A percentile compares a stretch with the other conserved stretches of the same genome.
Evolutionary conservation across 1,140 invertebrate species (phyloP).

Genomic region (Drosophila rufa): DNA sequence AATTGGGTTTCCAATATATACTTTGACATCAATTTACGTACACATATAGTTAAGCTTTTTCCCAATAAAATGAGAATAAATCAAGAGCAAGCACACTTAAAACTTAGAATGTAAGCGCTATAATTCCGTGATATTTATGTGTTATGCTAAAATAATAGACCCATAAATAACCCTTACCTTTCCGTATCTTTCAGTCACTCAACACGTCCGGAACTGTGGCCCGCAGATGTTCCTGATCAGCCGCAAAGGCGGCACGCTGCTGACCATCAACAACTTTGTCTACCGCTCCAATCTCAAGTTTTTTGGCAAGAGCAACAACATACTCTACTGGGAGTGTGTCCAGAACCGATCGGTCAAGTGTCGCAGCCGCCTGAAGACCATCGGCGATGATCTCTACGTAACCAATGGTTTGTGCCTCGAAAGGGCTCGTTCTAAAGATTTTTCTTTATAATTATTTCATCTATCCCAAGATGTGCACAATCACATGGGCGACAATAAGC

Average conservation of each 20-base stretch:
- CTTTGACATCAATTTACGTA: slow-evolving; percentile 7
- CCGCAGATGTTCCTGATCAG: slow-evolving; percentile 81
- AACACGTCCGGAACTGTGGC: slow-evolving; percentile 77
- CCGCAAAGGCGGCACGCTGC: slow-evolving; percentile 78
- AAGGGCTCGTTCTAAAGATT: not conserved
- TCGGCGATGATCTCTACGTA: slow-evolving; percentile 83
- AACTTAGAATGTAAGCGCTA: slow-evolving; percentile 50
- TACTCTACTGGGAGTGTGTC: slow-evolving; percentile 84
- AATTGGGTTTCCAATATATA: slow-evolving; percentile 32
- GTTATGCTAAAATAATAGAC: not conserved
- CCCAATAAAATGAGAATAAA: slow-evolving; percentile 64
- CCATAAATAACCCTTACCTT: slow-evolving; percentile 3
- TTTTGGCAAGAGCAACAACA: slow-evolving; percentile 73
- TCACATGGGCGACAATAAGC: slow-evolving; percentile 69
- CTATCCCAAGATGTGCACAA: slow-evolving; percentile 75
- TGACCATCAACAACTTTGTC: slow-evolving; percentile 82
- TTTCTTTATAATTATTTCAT: not conserved
- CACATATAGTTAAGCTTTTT: slow-evolving; percentile 39
- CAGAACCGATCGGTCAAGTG: slow-evolving; percentile 83
- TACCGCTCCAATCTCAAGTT: slow-evolving; percentile 84
- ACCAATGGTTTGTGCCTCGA: slow-evolving; percentile 72
- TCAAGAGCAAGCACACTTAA: slow-evolving; percentile 21
- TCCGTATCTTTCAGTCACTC: slow-evolving; percentile 64
- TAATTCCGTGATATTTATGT: not conserved
- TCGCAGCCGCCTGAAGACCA: slow-evolving; percentile 81